Evolutionary conservation across 2,888 invertebrate species (phyloP), one percentile per base, ranked within the genome.

Genomic region (Amorpha juglandis): DNA sequence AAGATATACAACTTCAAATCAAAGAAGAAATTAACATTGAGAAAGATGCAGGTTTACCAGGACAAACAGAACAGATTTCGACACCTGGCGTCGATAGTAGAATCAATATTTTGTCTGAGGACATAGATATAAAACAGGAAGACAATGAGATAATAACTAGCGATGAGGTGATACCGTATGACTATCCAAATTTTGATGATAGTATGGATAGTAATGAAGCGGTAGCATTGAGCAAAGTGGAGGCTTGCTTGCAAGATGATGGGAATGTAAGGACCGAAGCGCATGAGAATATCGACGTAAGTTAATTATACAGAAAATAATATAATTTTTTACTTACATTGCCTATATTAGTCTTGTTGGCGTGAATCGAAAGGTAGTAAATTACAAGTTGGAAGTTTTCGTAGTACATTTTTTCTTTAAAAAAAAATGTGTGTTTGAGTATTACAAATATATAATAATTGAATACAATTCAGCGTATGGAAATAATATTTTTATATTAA

Each of bases 141-240:
- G 65, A 51, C 0, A 65, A 42, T 21, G 65, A 65, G 16, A 62
- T 50, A 6, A 65, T 62, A 50, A 63, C 63, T 8, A 51, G 63
- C 16, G 79, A 84, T 53, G 75, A 79, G 12, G 52, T 83, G 7
- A 81, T 84, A 1, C 76, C 84, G 0, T 87, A 86, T 77, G 87
- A 88, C 65, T 89, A 84, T 74, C 85, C 88, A 0, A 82, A 77
- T 65, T 86, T 86, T 70, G 88, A 88, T 69, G 90, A 90, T 33
- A 91, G 89, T 67, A 84, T 89, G 75, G 90, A 91, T 38, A 92
- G 91, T 67, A 83, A 83, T 69, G 90, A 91, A 4, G 88, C 87
- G 0, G 74, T 78, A 0, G 92, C 89, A 0, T 71, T 92, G 35
- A 85, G 84, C 14, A 89, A 88, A 67, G 92, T 92, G 0, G 92